phyloP scores from a whole-genome alignment of 1,140 invertebrate genomes.

The Dreissena rostriformis region DNA sequence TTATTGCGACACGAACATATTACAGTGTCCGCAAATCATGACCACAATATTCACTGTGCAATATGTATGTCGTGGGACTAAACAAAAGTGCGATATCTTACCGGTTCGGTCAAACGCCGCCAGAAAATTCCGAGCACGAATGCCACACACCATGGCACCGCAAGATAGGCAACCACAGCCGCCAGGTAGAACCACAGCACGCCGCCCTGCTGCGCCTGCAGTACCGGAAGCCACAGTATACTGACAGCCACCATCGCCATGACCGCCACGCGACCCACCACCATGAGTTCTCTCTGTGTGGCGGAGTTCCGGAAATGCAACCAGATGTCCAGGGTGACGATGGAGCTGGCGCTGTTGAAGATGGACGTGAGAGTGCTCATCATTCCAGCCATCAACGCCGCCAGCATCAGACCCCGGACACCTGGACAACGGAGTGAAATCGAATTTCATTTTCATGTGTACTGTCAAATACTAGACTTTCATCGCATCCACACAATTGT shows the following conservation, averaged over 20 bases:
- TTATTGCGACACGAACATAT: no score
- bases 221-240: constrained; percentile 83
- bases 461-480: not conserved
- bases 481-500: not conserved
- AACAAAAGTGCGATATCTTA: constrained; percentile 60
- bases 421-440: constrained; percentile 49
- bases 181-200: constrained; percentile 83
- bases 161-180: constrained; percentile 81
- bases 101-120: constrained; percentile 82
- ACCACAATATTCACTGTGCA: no score
- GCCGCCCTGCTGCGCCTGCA: constrained; percentile 80
- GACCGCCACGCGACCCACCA: constrained; percentile 82
- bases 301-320: constrained; percentile 79
- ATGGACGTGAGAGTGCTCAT: constrained; percentile 83
- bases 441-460: not conserved
- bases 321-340: constrained; percentile 83
- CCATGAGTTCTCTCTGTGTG: constrained; percentile 79
- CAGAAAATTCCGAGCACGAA: constrained; percentile 83
- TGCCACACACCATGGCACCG: constrained; percentile 83
- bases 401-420: constrained; percentile 82
- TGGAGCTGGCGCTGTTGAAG: constrained; percentile 83
- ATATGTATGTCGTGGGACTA: not conserved
- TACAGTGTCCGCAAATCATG: no score
- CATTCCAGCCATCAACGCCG: constrained; percentile 82
- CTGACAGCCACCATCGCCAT: constrained; percentile 82